Evolutionary conservation across 2,113 vertebrate species (phyloP), one percentile per base, ranked within the genome.

Genomic region (Vombatus ursinus): DNA sequence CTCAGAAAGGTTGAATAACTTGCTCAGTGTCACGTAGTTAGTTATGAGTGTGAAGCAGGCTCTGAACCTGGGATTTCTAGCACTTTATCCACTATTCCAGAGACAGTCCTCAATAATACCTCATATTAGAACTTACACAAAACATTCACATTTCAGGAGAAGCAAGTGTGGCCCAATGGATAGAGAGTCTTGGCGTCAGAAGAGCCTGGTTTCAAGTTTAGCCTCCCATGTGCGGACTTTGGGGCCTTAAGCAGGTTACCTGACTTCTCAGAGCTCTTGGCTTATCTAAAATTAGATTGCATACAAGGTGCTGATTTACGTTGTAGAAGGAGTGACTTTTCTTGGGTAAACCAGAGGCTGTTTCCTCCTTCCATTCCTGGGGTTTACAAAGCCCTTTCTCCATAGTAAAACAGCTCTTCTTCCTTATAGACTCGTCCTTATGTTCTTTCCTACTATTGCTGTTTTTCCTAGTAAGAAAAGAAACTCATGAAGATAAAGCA

Each of bases 1-100:
- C 94, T 19, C 8, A 92, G 96, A 53, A 84, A 89, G 5, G 94
- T 50, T 49, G 28, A 57, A 44, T 31, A 94, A 52, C 61, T 96
- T 95, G 44, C 53, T 47, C 89, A 10, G 16, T 57, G 6, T 96
- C 61, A 93, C 1, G 1, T 61, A 57, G 54, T 54, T 54, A 28
- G 53, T 61, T 61, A 31, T 61, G 61, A 8, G 31, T 68, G 28
- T 61, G 31, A 68, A 68, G 4, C 31, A 16, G 31, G 31, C 12
- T 37, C 61, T 68, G 31, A 37, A 16, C 31, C 31, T 68, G 31
- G 4, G 14, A 31, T 3, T 61, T 10, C 28, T 3, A 61, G 57
- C 28, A 11, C 61, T 68, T n/a, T 31, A 37, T 37, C 31, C 12
- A 37, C 61, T 68, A 68, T 12, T 14, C 61, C 7, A 14, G 57